Evolutionary conservation across 2,113 vertebrate genomes (phyloP), one percentile per base, ranked within the genome.

Genomic region (Brienomyrus brachyistius): DNA sequence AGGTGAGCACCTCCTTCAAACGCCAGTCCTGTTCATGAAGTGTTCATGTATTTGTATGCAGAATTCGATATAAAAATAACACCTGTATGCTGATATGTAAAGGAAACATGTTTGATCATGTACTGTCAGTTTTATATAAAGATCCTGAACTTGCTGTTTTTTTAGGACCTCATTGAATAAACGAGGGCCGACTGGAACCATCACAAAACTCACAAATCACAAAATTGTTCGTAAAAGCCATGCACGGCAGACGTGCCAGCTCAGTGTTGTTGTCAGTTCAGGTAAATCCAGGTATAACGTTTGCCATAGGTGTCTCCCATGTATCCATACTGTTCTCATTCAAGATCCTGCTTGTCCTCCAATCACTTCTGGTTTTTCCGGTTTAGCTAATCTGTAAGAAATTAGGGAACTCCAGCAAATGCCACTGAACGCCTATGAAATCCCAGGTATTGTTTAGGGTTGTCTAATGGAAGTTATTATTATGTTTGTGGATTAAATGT

Each of bases 131-230:
- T n/a, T 84, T 84, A 48, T 23, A 48, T 48, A 48, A 84, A 84
- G 21, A 43, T 40, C 74, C 17, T 9, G 45, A 10, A 47, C 7
- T 84, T 48, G 66, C 23, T 86, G 43, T 87, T 23, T 56, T 56
- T 56, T 84, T 92, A 96, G 95, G 95, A 96, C 90, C 94, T 96
- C 91, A 93, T 96, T 91, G 89, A 92, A 90, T 95, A 92, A 95
- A 89, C 88, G 70, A 88, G 31, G 40, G 45, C 80, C 9, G 4
- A 66, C 15, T 21, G 54, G 86, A 48, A 13, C 70, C 13, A 43
- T 91, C 43, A 51, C 48, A 85, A 51, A 80, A 86, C 51, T 56
- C 50, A 43, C 5, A 48, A 48, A 23, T 43, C 19, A 47, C 40
- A 43, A 19, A 80, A 80, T 27, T 13, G 4, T 80, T 31, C 8